Evolutionary conservation across 2,888 invertebrate species (phyloP), one percentile per base, ranked within the genome.

Genomic region (Pogonocherus hispidulus): DNA sequence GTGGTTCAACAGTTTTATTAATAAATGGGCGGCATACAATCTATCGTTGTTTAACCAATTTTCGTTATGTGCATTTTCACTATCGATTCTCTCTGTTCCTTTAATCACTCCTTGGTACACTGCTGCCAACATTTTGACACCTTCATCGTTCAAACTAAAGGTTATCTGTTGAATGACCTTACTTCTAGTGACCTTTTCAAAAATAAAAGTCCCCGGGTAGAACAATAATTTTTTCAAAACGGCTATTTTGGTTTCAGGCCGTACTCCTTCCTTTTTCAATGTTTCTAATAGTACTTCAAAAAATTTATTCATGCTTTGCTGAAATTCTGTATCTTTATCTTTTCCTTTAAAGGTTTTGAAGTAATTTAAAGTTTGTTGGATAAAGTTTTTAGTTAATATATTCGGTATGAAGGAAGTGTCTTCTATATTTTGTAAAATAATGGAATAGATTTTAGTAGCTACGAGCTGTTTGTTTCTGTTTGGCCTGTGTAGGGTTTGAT

Each of bases 151-250:
- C 66, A 93, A 85, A 81, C 87, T 89, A 1, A 87, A 85, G n/a
- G 90, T 90, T 8, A 93, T 87, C 59, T 90, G 88, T 80, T 91
- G 91, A 0, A 92, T 84, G 51, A 92, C 82, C 76, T 89, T 90
- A 11, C 89, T 89, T 9, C 90, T 89, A 18, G 92, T 92, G 27
- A 90, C 89, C 84, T 92, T 92, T 78, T 93, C 92, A 70, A 94
- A 91, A 83, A 91, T 90, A 69, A 94, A 89, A 78, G 91, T 90
- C 2, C 93, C 93, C 0, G 93, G 92, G 80, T 89, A 86, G 49
- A 92, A 87, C 8, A 93, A 85, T 1, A 94, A 82, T 76, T 90
- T 91, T 65, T 90, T 89, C 37, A 94, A 82, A 3, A 90, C 87
- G 6, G 86, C 85, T 1, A 93, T 85, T 81, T 90, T 89, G 0